Evolutionary conservation across 2,113 vertebrate genomes (phyloP), one percentile per base, ranked within the genome.

Genomic region (Rattus norvegicus): DNA sequence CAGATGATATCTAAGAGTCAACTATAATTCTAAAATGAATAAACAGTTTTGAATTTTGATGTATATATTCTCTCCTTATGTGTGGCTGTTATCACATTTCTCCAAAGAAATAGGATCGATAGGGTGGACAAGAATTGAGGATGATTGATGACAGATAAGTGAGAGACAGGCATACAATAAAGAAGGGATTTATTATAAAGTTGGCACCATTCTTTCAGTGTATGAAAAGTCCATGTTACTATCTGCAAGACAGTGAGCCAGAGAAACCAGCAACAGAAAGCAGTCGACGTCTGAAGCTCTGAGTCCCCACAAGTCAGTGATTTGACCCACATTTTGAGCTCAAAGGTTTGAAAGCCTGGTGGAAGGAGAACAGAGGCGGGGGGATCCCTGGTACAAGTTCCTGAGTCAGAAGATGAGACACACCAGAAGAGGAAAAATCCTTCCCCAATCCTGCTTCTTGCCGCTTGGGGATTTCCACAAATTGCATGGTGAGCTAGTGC

Each of bases 291-390:
- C 36, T 61, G 24, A 61, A 61, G 56, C 36, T 7, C 36, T 24
- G 16, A 17, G n/a, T 43, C 17, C 81, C 3, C 28, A 30, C n/a
- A 63, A 84, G 54, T 2, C n/a, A 63, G 7, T 28, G 7, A 43
- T 7, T 13, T 63, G 81, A 28, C 17, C 17, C 33, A 5, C 8
- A 54, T 17, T 52, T 36, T 63, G 19, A 39, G 8, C 5, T n/a
- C 36, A 75, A 52, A 43, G 28, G 0, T 30, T 26, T 56, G 17
- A 69, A 52, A 88, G n/a, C 33, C 24, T 63, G 30, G 7, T 20
- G 4, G 0, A 5, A 49, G 1, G 8, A 30, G 36, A 36, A 4
- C 1, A 2, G 6, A 3, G 3, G 12, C 3, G 7, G 9, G 67
- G 67, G 13, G 13, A 69, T 69, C 30, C 30, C 33, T 65, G 12